Base-by-base conservation (phyloP, 23 tunicate species). In the Trididemnum miniatum region DNA sequence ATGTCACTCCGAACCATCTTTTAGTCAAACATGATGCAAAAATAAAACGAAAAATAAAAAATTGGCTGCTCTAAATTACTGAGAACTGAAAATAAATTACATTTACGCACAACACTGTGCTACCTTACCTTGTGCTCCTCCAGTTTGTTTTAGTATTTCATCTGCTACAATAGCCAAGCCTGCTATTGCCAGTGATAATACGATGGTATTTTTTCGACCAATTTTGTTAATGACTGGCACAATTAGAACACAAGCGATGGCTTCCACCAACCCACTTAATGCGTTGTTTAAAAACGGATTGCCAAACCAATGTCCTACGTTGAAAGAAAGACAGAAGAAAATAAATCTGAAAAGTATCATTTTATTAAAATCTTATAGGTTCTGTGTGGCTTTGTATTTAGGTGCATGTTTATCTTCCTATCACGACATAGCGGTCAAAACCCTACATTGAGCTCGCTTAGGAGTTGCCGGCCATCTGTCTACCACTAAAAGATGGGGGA, bases 251-350 rank as follows among this genome's bases (percentile, higher is more conserved):
- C 93, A 88, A 29, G 93, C 87, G 34, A 88, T 65, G 23, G 34
- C 37, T 73, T 88, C 93, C 22, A 83, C 93, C 81, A 88, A 88
- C 18, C 93, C 93, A 52, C 93, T 88, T 27, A 88, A 76, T 9
- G 71, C 76, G 63, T 88, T 72, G 87, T 88, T 88, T 0, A 88
- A 72, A 66, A 82, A 82, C 1, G 87, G 87, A 71, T 82, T 57
- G 0, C 93, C 93, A 9, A 76, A 74, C 93, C 87, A 82, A 35
- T 73, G 59, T 0, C 93, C 93, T 20, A 83, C 93, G 72, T 88
- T 88, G 44, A 88, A 88, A 50, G 93, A 76, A 24, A 88, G 79
- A 40, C 75, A 82, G 80, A 88, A 88, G 71, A 88, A 88, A 1
- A 88, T 72, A 23, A 88, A 35, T 18, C 91, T 87, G 80, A 29